Percentiles rank a stretch among this genome's conserved stretches.
These are phyloP conservation scores for Basileuterus tristriatus DNA, from an alignment of 2,797 vertebrate genomes.

Conservation along the genomic window DNA sequence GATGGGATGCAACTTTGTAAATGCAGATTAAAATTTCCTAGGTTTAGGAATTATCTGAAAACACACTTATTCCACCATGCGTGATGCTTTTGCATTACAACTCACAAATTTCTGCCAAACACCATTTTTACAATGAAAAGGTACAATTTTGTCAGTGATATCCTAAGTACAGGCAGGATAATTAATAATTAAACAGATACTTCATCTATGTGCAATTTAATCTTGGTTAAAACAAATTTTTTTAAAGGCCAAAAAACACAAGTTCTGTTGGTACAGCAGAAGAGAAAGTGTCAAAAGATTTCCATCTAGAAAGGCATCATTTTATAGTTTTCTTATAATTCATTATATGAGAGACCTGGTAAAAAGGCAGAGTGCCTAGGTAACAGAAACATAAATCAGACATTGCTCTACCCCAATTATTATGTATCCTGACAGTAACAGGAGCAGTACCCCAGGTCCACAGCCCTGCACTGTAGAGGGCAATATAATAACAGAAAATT, in stretches of 20 bases:
- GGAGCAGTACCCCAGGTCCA: background rate
- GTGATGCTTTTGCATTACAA: background rate
- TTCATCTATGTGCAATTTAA: background rate
- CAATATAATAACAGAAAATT: background rate
- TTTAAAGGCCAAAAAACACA: background rate
- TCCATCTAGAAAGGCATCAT: background rate
- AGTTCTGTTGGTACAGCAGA: background rate
- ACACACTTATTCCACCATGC: background rate
- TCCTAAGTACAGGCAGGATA: background rate
- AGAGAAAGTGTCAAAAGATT: background rate
- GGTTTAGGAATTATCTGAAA: background rate
- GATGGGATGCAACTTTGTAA: background rate
- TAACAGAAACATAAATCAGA: background rate
- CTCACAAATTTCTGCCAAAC: background rate
- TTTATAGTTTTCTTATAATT: background rate
- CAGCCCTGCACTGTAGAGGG: background rate
- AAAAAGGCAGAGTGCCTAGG: background rate
- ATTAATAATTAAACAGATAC: background rate
- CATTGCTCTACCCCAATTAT: background rate
- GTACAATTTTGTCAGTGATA: background rate
- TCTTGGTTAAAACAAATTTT: background rate
- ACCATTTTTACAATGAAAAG: background rate
- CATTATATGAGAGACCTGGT: background rate
- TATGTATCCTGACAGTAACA: background rate
- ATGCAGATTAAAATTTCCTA: background rate